phyloP scores from a whole-genome alignment of 2,797 vertebrate genomes.

The Numenius phaeopus region DNA sequence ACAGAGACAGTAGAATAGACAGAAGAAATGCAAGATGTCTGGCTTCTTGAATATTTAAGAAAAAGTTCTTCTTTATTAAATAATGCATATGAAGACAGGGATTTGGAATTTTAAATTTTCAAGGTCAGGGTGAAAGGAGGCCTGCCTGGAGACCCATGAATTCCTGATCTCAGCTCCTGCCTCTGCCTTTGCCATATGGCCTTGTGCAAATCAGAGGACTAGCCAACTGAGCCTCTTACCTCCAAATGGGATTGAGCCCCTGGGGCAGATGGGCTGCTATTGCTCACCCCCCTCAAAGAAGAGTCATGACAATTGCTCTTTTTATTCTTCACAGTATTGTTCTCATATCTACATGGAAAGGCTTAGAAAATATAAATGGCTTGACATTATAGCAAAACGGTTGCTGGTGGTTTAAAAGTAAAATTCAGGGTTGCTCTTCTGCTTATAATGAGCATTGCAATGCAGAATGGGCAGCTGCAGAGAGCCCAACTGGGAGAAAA shows the following conservation, averaged over 20 bases:
- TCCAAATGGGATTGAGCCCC: not conserved
- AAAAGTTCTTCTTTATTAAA: constrained; percentile 58
- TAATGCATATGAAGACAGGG: constrained; percentile 44
- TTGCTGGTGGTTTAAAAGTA: constrained; percentile 4
- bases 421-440: not conserved
- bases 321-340: not conserved
- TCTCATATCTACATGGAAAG: not conserved
- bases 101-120: constrained; percentile 54
- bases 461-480: not conserved
- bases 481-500: not conserved
- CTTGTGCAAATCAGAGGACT: not conserved
- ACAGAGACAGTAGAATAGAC: not conserved
- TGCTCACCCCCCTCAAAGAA: not conserved
- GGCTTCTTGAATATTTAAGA: constrained; percentile 33
- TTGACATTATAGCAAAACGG: not conserved
- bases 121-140: constrained; percentile 51
- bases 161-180: not conserved
- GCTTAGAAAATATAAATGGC: constrained; percentile 23
- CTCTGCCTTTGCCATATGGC: not conserved
- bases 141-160: not conserved
- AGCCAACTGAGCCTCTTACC: not conserved
- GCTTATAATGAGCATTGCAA: not conserved
- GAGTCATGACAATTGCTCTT: not conserved
- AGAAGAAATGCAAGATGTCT: constrained; percentile 21
- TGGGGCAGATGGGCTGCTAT: not conserved